Evolutionary conservation across 2,888 invertebrate genomes (phyloP).

Genomic region (Drosophila longiperda): DNA sequence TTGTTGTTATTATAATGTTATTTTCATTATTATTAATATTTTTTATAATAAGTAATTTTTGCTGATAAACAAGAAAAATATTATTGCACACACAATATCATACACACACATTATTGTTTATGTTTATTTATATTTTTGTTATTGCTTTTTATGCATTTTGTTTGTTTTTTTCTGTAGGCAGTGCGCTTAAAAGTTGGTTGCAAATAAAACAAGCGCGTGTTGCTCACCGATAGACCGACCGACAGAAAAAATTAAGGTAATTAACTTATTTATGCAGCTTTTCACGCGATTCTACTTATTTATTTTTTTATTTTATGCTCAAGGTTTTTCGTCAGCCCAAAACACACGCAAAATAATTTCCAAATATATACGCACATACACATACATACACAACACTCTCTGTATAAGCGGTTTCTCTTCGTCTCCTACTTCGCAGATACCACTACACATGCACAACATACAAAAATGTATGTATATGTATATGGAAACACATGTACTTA

Average conservation of each 20-base stretch:
- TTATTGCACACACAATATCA: slow-evolving; percentile 11
- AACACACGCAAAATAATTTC: slow-evolving; percentile 48
- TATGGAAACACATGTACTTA: slow-evolving; percentile 41
- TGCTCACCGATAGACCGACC: slow-evolving; percentile 28
- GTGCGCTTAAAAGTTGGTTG: slow-evolving; percentile 47
- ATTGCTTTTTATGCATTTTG: slow-evolving; percentile 19
- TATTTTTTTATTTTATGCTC: slow-evolving; percentile 52
- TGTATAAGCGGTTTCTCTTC: slow-evolving; percentile 42
- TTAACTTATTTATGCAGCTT: slow-evolving; percentile 51
- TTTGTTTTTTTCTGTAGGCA: slow-evolving; percentile 47
- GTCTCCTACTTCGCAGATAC: slow-evolving; percentile 52
- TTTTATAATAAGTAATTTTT: slow-evolving; percentile 19
- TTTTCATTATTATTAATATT: neutral
- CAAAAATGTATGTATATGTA: slow-evolving; percentile 3
- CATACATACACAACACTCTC: slow-evolving; percentile 29
- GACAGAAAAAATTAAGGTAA: slow-evolving; percentile 35
- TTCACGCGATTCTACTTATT: slow-evolving; percentile 57
- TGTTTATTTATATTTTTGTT: slow-evolving; percentile 41
- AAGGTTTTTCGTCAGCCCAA: slow-evolving; percentile 70
- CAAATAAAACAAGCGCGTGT: slow-evolving; percentile 52
- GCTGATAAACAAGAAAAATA: slow-evolving; percentile 35
- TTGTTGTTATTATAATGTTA: neutral
- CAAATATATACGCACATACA: slow-evolving; percentile 45
- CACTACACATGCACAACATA: slow-evolving; percentile 18
- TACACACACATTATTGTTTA: slow-evolving; percentile 43